Percentiles rank a stretch among this genome's conserved stretches.
These are phyloP conservation scores for Holocentrus rufus DNA, from an alignment of 2,797 vertebrate genomes.

Conservation along the genomic window DNA sequence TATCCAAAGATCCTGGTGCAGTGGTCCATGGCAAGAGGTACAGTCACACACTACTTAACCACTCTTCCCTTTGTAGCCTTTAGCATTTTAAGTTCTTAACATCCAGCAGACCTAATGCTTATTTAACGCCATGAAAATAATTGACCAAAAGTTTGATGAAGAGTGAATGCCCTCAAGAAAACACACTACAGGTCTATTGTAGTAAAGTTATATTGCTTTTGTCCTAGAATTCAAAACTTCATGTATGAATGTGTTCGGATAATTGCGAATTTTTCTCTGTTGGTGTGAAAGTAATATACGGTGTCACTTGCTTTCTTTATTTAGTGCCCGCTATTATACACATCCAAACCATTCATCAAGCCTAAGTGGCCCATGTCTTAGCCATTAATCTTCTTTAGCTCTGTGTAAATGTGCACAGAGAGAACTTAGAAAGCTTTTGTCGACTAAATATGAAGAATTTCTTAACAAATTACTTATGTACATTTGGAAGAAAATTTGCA, in stretches of 20 bases:
- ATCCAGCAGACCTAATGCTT: neutral
- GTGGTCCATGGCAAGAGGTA: slow-evolving; percentile 98
- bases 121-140: too few species aligned
- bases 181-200: neutral
- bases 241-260: neutral
- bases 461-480: slow-evolving; percentile 15
- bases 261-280: neutral
- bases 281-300: neutral
- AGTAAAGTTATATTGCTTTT: neutral
- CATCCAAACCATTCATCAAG: neutral
- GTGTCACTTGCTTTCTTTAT: neutral
- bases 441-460: slow-evolving; percentile 23
- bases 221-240: neutral
- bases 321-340: neutral
- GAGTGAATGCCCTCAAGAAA: neutral
- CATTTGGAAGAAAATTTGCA: slow-evolving; percentile 22
- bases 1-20: slow-evolving; percentile 95
- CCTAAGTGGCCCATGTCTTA: neutral
- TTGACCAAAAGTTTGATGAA: neutral
- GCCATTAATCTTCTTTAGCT: slow-evolving; percentile 15
- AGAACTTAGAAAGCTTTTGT: neutral
- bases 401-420: neutral
- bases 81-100: neutral
- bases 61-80: neutral
- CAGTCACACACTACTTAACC: slow-evolving; percentile 9